A percentile compares a stretch with the other conserved stretches of the same genome.
phyloP scores from a whole-genome alignment of 1,140 invertebrate species.

The Lepidurus packardi region DNA sequence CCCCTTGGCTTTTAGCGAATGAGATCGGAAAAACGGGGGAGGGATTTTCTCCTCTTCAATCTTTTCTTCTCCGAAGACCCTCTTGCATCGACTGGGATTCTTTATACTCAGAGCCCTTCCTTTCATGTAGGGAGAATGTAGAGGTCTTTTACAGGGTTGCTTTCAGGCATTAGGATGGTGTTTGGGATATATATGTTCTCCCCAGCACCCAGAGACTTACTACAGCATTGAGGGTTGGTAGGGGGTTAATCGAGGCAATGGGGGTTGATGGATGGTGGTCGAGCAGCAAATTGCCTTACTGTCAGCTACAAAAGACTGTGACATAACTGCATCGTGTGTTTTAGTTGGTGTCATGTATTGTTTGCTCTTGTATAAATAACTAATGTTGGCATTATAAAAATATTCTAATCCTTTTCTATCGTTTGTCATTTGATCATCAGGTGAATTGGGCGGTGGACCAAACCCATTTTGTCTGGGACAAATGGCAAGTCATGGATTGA shows the following conservation, averaged over 20 bases:
- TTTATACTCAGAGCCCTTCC: neutral
- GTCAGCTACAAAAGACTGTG: conserved; percentile 2
- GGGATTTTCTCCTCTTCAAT: neutral
- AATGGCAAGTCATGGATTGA: conserved; percentile 5
- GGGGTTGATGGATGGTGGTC: conserved; percentile 17
- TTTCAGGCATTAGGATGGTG: neutral
- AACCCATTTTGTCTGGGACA: neutral
- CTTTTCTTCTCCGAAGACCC: conserved; percentile 10
- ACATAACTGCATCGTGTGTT: conserved; percentile 11
- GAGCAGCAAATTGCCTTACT: conserved; percentile 18
- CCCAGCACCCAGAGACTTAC: neutral
- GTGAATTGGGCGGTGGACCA: neutral
- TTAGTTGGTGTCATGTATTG: neutral
- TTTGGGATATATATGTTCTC: conserved; percentile 8
- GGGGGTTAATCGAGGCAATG: conserved; percentile 21
- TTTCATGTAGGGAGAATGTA: neutral
- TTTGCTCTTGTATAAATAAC: neutral
- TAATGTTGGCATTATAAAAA: neutral
- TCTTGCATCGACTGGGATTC: neutral
- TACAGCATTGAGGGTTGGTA: conserved; percentile 3
- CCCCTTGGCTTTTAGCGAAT: conserved; percentile 3
- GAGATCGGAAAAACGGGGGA: conserved; percentile 2
- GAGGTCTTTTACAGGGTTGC: conserved; percentile 14
- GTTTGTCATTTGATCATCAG: neutral
- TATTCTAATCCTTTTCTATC: neutral